phyloP scores from a whole-genome alignment of 2,888 invertebrate genomes.

The Phortica magna region DNA sequence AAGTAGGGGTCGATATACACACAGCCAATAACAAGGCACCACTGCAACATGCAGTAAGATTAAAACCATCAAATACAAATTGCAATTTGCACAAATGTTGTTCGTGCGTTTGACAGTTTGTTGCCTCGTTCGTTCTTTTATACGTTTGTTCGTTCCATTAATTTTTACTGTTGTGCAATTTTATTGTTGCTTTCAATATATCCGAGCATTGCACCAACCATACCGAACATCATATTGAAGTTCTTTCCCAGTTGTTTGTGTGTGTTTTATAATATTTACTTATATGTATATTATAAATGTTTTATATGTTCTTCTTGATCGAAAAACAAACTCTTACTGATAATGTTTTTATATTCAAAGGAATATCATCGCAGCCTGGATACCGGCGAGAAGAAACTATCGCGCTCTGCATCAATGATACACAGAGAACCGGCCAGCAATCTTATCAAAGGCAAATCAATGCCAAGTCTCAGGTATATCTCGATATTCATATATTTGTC shows the following conservation, averaged over 20 bases:
- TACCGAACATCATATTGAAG: too few species aligned
- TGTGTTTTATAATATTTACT: background rate
- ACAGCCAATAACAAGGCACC: slow-evolving; percentile 80
- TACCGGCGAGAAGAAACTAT: slow-evolving; percentile 86
- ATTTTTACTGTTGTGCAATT: background rate
- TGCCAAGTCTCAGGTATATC: slow-evolving; percentile 93
- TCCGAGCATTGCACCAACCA: background rate
- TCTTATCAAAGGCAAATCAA: slow-evolving; percentile 95
- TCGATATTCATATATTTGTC: slow-evolving; percentile 54
- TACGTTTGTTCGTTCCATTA: slow-evolving; percentile 38
- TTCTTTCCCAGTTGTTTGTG: too few species aligned
- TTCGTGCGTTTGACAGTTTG: background rate
- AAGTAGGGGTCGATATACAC: slow-evolving; percentile 86
- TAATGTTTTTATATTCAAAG: slow-evolving; percentile 75
- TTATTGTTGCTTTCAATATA: slow-evolving; percentile 2
- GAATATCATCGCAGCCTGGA: slow-evolving; percentile 91
- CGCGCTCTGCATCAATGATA: slow-evolving; percentile 84
- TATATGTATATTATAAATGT: background rate
- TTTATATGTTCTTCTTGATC: background rate
- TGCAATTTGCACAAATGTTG: slow-evolving; percentile 7
- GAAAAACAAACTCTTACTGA: slow-evolving; percentile 29
- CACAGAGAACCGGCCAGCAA: slow-evolving; percentile 84
- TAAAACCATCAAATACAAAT: slow-evolving; percentile 42
- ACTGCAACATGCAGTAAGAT: slow-evolving; percentile 82
- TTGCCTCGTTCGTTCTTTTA: slow-evolving; percentile 47